A percentile compares a stretch with the other conserved stretches of the same genome.
These are phyloP conservation scores for Nymphicus hollandicus DNA, from an alignment of 2,113 vertebrate species.

Conservation along the genomic window DNA sequence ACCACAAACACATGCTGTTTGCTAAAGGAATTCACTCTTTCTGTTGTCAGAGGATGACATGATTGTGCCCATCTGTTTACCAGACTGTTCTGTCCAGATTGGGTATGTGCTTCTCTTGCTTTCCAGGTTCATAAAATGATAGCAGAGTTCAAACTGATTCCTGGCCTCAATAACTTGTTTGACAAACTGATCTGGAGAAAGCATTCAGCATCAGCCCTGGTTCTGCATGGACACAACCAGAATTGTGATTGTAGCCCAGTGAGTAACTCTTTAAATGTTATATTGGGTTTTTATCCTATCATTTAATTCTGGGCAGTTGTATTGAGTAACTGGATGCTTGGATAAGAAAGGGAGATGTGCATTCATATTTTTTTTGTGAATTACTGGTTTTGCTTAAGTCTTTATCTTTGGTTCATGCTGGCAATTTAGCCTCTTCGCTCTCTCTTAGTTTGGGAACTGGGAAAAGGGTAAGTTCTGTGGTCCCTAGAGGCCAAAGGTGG, in stretches of 20 bases:
- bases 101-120: background rate
- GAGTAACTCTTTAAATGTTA: conserved; percentile 28
- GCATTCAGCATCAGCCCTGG: conserved; percentile 86
- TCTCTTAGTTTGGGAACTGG: background rate
- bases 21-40: background rate
- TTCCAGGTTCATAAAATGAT: conserved; percentile 97
- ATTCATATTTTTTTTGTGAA: background rate
- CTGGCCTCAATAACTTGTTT: conserved; percentile 96
- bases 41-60: background rate
- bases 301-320: background rate
- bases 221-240: conserved; percentile 95
- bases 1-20: background rate
- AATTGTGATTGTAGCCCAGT: conserved; percentile 99
- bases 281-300: background rate
- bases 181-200: conserved; percentile 99
- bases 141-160: conserved; percentile 94
- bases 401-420: background rate
- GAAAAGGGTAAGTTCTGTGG: background rate
- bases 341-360: background rate
- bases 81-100: background rate
- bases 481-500: background rate
- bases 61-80: background rate
- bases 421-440: background rate
- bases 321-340: background rate
- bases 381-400: background rate